Percentiles rank a stretch among this genome's conserved stretches.
phyloP scores from a whole-genome alignment of 2,113 vertebrate genomes.

The Callionymus lyra region DNA sequence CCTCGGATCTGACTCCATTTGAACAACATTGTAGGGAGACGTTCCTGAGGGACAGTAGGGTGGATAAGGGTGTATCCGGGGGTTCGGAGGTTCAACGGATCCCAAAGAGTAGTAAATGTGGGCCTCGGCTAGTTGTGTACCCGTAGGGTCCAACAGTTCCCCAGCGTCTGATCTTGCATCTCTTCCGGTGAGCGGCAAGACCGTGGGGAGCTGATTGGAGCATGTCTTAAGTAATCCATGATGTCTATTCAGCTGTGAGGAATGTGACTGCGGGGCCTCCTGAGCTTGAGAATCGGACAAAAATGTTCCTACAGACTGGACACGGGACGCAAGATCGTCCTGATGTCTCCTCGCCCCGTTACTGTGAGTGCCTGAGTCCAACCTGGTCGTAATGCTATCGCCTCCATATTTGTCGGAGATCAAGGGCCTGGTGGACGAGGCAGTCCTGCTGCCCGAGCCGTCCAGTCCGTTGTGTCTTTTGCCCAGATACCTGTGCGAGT shows the following conservation, averaged over 20 bases:
- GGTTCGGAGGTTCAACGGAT: conserved; percentile 45
- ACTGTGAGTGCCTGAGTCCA: conserved; percentile 42
- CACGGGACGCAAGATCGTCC: conserved; percentile 42
- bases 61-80: conserved; percentile 41
- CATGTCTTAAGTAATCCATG: conserved; percentile 35
- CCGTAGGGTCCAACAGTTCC: conserved; percentile 41
- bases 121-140: conserved; percentile 50
- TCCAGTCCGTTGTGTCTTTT: conserved; percentile 66
- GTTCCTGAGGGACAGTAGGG: conserved; percentile 54
- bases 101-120: conserved; percentile 67
- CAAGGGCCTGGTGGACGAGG: conserved; percentile 43
- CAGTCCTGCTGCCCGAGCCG: conserved; percentile 55
- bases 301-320: conserved; percentile 37
- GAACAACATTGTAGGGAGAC: conserved; percentile 50
- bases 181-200: conserved; percentile 12
- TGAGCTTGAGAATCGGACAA: conserved; percentile 48
- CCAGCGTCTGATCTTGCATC: conserved; percentile 49
- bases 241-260: conserved; percentile 58
- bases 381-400: conserved; percentile 38
- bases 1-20: conserved; percentile 48
- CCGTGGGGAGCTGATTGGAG: conserved; percentile 33
- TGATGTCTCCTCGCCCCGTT: conserved; percentile 60
- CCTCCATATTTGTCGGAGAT: conserved; percentile 46
- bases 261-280: conserved; percentile 59
- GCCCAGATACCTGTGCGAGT: conserved; percentile 50